A percentile compares a stretch with the other conserved stretches of the same genome.
phyloP scores from a whole-genome alignment of 2,888 invertebrate genomes.

The Linyphia triangularis region DNA sequence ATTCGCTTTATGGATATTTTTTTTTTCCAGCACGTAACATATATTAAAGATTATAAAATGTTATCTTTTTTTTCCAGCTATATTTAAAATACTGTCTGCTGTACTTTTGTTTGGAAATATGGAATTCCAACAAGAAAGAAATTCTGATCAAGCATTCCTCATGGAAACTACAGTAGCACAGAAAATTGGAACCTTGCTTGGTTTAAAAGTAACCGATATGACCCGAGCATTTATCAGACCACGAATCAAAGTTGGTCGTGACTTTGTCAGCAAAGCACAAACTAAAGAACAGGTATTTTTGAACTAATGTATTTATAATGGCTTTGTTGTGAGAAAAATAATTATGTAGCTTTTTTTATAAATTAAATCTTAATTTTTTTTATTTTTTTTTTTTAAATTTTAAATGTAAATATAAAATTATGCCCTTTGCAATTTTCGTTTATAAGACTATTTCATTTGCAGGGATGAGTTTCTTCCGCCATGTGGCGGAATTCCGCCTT shows the following conservation, averaged over 20 bases:
- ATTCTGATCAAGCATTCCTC: constrained; percentile 97
- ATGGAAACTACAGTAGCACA: constrained; percentile 99
- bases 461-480: too few relatives aligned
- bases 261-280: constrained; percentile 98
- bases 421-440: too few relatives aligned
- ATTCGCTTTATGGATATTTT: too few relatives aligned
- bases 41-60: too few relatives aligned
- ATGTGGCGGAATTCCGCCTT: too few relatives aligned
- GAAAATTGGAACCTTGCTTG: constrained; percentile 96
- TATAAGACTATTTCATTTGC: too few relatives aligned
- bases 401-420: too few relatives aligned
- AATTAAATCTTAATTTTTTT: background rate
- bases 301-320: background rate
- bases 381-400: background rate
- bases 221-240: constrained; percentile 98
- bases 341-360: background rate
- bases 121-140: constrained; percentile 99
- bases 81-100: constrained; percentile 97
- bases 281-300: constrained; percentile 92
- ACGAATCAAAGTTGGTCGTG: constrained; percentile 98
- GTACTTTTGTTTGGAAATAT: constrained; percentile 98
- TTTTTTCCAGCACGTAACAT: too few relatives aligned
- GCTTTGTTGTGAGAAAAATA: background rate
- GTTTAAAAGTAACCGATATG: constrained; percentile 96
- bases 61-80: constrained; percentile 83